Evolutionary conservation across 2,797 vertebrate species (phyloP).

Genomic region (Cyclopterus lumpus): DNA sequence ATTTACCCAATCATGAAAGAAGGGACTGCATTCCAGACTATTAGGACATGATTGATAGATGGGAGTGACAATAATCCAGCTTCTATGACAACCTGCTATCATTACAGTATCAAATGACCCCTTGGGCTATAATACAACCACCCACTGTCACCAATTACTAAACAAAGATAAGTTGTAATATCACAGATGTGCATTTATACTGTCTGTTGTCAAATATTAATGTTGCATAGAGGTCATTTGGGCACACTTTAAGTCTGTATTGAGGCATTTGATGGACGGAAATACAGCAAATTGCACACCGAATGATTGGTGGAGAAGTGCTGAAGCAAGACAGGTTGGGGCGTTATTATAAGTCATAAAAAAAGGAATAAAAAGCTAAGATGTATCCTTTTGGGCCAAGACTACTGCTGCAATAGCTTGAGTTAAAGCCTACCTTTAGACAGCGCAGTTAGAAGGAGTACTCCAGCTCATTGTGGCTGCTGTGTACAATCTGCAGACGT

Average conservation of each 20-base stretch:
- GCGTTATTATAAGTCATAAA: conserved; percentile 69
- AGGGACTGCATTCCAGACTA: conserved; percentile 37
- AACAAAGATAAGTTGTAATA: conserved; percentile 80
- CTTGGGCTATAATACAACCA: conserved; percentile 69
- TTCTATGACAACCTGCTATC: conserved; percentile 70
- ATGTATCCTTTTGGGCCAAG: conserved; percentile 48
- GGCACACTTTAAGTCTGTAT: conserved; percentile 61
- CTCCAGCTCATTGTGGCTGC: neutral
- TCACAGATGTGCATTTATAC: conserved; percentile 70
- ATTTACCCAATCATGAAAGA: conserved; percentile 33
- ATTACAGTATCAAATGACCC: conserved; percentile 80
- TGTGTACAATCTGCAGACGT: neutral
- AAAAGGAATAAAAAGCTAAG: conserved; percentile 51
- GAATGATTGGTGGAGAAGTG: conserved; percentile 57
- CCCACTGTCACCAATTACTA: conserved; percentile 78
- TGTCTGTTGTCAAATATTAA: conserved; percentile 77
- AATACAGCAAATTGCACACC: conserved; percentile 62
- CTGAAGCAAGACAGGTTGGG: conserved; percentile 56
- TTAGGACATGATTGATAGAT: conserved; percentile 62
- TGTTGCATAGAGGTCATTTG: conserved; percentile 75
- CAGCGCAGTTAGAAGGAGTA: neutral
- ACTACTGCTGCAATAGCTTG: conserved; percentile 44
- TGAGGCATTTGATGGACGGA: conserved; percentile 64
- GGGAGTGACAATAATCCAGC: conserved; percentile 54
- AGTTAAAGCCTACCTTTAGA: conserved; percentile 22